Evolutionary conservation across 2,888 invertebrate species (phyloP).

Genomic region (Sinodicranocentrus sp.): DNA sequence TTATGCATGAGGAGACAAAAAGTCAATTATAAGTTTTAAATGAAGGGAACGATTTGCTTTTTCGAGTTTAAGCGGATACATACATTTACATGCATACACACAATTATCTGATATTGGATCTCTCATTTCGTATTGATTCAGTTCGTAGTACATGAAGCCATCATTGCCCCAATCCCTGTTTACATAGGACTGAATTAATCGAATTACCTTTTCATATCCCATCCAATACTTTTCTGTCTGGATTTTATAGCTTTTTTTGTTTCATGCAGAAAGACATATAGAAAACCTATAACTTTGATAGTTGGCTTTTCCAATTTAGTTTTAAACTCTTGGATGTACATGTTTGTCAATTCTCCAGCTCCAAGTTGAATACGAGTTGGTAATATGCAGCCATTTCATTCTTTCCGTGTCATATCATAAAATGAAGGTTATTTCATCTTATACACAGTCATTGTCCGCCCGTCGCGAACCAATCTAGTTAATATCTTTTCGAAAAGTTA

Average conservation of each 20-base stretch:
- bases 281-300: neutral
- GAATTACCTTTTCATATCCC: too few relatives aligned
- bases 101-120: neutral
- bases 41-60: neutral
- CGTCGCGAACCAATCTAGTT: neutral
- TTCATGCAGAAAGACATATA: neutral
- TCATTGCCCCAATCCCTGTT: neutral
- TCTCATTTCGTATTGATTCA: neutral
- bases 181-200: too few relatives aligned
- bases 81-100: too few relatives aligned
- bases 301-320: too few relatives aligned
- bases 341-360: too few relatives aligned
- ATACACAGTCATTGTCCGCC: neutral
- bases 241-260: neutral
- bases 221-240: slow-evolving; percentile 2
- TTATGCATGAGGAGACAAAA: too few relatives aligned
- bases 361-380: too few relatives aligned
- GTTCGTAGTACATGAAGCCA: neutral
- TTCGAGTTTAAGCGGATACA: neutral
- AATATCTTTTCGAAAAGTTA: slow-evolving; percentile 23
- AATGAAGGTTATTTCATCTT: too few relatives aligned
- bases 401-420: too few relatives aligned
- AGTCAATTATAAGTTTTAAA: neutral
- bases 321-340: too few relatives aligned
- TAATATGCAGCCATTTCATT: too few relatives aligned